phyloP scores from a whole-genome alignment of 2,888 invertebrate species.

The Elmis aenea region DNA sequence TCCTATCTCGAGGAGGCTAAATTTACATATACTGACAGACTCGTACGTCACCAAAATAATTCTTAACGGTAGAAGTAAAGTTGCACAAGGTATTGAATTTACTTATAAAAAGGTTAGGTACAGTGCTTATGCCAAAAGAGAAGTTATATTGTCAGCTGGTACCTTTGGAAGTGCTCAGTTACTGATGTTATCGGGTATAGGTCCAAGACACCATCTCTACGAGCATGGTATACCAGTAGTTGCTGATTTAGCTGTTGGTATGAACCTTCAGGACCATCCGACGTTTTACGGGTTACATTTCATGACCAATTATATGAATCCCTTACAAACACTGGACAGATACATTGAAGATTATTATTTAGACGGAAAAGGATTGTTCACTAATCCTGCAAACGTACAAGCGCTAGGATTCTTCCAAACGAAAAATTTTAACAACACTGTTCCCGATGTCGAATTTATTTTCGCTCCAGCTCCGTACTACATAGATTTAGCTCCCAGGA shows the following conservation, averaged over 20 bases:
- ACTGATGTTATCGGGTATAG: slow-evolving; percentile 34
- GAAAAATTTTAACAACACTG: slow-evolving; percentile 3
- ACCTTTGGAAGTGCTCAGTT: slow-evolving; percentile 56
- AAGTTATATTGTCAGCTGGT: slow-evolving; percentile 71
- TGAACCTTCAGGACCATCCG: slow-evolving; percentile 29
- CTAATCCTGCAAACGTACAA: slow-evolving; percentile 17
- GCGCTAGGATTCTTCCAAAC: slow-evolving; percentile 13
- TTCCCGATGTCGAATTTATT: slow-evolving; percentile 20
- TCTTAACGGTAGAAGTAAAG: slow-evolving; percentile 50
- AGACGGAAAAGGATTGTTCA: slow-evolving; percentile 22
- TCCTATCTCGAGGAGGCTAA: slow-evolving; percentile 49
- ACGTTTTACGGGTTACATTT: slow-evolving; percentile 24
- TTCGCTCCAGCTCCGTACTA: slow-evolving; percentile 12
- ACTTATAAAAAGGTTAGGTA: slow-evolving; percentile 45
- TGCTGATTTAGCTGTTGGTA: slow-evolving; percentile 27
- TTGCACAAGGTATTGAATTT: slow-evolving; percentile 55
- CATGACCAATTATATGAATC: slow-evolving; percentile 15
- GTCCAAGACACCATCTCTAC: slow-evolving; percentile 27
- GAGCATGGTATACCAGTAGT: slow-evolving; percentile 24
- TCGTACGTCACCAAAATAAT: slow-evolving; percentile 53
- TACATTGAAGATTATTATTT: slow-evolving; percentile 22
- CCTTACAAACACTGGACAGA: slow-evolving; percentile 3
- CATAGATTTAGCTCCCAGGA: slow-evolving; percentile 6
- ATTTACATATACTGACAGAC: slow-evolving; percentile 54
- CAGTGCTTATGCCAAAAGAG: slow-evolving; percentile 54